These are phyloP conservation scores for Salvator merianae DNA, from an alignment of 2,113 vertebrate species.

Conservation along the genomic window DNA sequence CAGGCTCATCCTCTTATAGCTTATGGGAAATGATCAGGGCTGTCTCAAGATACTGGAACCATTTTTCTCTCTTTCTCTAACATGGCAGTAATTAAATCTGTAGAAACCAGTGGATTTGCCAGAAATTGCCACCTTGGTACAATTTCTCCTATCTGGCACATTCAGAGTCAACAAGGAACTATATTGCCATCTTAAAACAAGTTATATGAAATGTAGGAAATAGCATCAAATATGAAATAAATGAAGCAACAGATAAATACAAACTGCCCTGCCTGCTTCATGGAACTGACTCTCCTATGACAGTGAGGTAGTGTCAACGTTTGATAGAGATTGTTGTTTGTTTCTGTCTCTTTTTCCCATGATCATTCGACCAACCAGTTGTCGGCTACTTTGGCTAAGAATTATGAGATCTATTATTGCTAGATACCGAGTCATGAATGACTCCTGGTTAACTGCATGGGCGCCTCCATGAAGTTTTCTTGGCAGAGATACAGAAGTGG, in stretches of 20 bases:
- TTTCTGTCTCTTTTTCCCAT: too few species aligned
- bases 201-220: background rate
- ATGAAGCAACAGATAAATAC: background rate
- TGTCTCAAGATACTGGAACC: background rate
- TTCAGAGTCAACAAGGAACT: background rate
- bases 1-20: background rate
- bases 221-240: background rate
- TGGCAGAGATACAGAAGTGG: too few species aligned
- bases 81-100: background rate
- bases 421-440: too few species aligned
- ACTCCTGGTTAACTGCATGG: too few species aligned
- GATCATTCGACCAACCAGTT: too few species aligned
- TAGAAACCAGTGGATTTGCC: background rate
- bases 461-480: too few species aligned
- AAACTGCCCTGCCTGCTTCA: background rate
- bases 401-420: too few species aligned
- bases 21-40: background rate
- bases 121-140: background rate
- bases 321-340: too few species aligned
- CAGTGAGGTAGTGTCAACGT: background rate
- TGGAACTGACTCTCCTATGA: background rate
- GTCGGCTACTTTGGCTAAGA: too few species aligned
- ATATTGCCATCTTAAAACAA: background rate
- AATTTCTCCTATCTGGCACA: too few species aligned
- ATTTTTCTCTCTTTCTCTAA: background rate